These are phyloP conservation scores for Sorex fumeus DNA, from an alignment of 2,113 vertebrate species.

Conservation along the genomic window DNA sequence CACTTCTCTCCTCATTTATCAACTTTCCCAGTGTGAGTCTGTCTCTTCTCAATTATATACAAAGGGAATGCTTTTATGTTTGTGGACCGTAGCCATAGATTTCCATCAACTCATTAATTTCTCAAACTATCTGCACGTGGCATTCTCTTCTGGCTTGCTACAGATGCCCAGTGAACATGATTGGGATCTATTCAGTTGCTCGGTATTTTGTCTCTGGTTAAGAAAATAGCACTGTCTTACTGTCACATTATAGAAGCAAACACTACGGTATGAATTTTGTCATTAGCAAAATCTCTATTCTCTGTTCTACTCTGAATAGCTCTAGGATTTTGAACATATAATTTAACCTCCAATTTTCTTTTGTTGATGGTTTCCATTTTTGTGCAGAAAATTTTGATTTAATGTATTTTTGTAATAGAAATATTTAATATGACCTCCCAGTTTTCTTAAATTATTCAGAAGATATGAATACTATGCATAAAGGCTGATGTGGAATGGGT, in stretches of 20 bases:
- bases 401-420: neutral
- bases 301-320: neutral
- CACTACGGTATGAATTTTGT: neutral
- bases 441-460: slow-evolving; percentile 18
- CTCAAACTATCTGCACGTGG: neutral
- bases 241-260: neutral
- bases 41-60: neutral
- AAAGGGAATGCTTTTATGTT: neutral
- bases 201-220: neutral
- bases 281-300: neutral
- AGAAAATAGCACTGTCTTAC: neutral
- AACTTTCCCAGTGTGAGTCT: neutral
- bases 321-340: neutral
- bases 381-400: too few species aligned
- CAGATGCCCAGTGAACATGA: neutral
- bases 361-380: too few species aligned
- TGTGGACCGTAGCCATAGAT: neutral
- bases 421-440: neutral
- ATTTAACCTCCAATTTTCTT: too few species aligned
- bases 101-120: neutral
- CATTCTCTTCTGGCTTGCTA: neutral
- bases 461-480: neutral
- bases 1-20: neutral
- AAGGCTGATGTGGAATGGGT: neutral
- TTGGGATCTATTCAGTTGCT: neutral